Evolutionary conservation across 2,888 invertebrate species (phyloP), one percentile per base, ranked within the genome.

Genomic region (Limulus polyphemus): DNA sequence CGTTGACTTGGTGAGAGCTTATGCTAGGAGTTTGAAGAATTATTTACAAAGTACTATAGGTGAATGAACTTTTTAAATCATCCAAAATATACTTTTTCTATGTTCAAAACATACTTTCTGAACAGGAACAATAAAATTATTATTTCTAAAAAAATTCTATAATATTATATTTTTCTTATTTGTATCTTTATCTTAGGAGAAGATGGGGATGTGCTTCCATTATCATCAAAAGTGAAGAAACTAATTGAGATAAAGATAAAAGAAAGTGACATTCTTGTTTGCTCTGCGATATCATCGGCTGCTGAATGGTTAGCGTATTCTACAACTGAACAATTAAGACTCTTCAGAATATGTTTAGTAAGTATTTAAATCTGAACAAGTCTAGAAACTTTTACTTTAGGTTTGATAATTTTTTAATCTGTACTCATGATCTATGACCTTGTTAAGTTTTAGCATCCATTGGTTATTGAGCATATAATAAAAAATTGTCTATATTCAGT

Each of bases 281-380:
- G 85, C 68, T 83, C 84, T 68, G 81, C 83, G 12, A 77, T 91
- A 10, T 87, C 88, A 7, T 81, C 82, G 2, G 81, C 85, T 73
- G 87, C 86, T 1, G 80, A 82, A 65, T 83, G 84, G 77, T 79
- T 93, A 17, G 83, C 85, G 10, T 90, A 88, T 74, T 86, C 90
- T 0, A 89, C 88, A 0, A 78, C 80, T 47, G 79, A 75, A 58
- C 78, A 83, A 62, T 75, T 88, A 47, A 81, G 87, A 61, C 77
- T 91, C 64, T 85, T 87, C 64, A 80, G 81, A 72, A 79, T 88
- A 67, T 79, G 80, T 65, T 76, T 81, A 63, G 83, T 76, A 68
- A 69, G 71, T 55, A 50, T 49, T 16, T 62, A 32, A 7, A 32
- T 32, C 32, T 32, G 32, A 32, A 32, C 7, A 7, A 32, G 3